Conservation (phyloP, 2,113 vertebrate genomes). For the Aegithalos caudatus region DNA sequence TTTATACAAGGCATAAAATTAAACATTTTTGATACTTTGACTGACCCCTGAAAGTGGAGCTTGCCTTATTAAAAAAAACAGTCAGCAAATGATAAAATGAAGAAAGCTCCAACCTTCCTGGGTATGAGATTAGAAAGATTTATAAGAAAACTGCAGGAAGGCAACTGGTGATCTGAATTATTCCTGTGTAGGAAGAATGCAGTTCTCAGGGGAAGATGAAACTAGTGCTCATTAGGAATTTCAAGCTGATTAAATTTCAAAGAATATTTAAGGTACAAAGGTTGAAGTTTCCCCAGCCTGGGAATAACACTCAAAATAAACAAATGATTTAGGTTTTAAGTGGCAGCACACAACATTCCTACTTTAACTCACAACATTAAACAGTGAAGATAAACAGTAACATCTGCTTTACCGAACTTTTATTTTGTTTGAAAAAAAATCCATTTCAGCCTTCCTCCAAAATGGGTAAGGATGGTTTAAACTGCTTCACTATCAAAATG, state of each 20-base stretch:
- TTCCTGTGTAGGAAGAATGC: neutral
- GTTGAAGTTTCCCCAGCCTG: conserved; percentile 26
- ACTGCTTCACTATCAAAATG: neutral
- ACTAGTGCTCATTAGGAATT: conserved; percentile 19
- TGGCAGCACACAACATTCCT: conserved; percentile 9
- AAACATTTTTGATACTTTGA: conserved; percentile 53
- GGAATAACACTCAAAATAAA: conserved; percentile 41
- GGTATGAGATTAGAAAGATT: neutral
- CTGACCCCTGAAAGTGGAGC: conserved; percentile 41
- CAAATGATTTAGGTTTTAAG: neutral
- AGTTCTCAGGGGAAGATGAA: conserved; percentile 28
- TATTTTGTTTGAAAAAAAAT: neutral
- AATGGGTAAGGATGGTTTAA: neutral
- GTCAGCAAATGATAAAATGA: neutral
- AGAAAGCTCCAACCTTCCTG: neutral
- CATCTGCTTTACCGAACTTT: conserved; percentile 1
- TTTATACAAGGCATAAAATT: conserved; percentile 55
- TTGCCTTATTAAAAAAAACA: conserved; percentile 18
- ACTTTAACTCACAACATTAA: neutral
- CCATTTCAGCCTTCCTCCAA: neutral
- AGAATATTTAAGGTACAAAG: conserved; percentile 45
- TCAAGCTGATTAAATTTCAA: conserved; percentile 35
- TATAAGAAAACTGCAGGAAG: neutral
- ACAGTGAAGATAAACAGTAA: neutral
- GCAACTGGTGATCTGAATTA: neutral